Evolutionary conservation across 64 coral and sea anemone genomes (phyloP).

Genomic region (Dendronephthya gigantea): DNA sequence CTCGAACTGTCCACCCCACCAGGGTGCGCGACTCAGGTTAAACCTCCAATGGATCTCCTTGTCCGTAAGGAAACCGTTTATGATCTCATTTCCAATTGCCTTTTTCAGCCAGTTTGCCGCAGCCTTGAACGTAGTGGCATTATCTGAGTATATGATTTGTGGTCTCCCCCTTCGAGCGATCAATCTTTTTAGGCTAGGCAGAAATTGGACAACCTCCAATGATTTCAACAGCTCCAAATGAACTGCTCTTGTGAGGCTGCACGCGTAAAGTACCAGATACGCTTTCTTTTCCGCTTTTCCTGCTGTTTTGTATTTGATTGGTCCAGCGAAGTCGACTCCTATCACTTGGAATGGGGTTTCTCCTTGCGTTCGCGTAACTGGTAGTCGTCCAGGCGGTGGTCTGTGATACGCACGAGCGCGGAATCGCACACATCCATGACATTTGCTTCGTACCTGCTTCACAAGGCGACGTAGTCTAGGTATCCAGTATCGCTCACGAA

Average conservation of each 20-base stretch:
- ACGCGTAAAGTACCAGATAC: conserved; percentile 33
- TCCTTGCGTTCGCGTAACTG: not conserved
- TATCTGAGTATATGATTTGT: not conserved
- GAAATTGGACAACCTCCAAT: conserved; percentile 27
- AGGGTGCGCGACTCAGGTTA: conserved; percentile 19
- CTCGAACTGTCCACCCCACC: conserved; percentile 26
- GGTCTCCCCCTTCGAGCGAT: conserved; percentile 19
- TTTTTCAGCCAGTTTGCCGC: not conserved
- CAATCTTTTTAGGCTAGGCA: not conserved
- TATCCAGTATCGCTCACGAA: conserved; percentile 33
- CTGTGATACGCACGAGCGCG: conserved; percentile 4
- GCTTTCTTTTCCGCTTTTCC: conserved; percentile 19
- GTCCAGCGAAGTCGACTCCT: conserved; percentile 29
- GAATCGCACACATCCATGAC: conserved; percentile 29
- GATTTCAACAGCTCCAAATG: conserved; percentile 19
- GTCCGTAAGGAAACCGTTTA: not conserved
- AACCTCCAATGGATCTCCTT: conserved; percentile 14
- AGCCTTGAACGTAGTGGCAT: not conserved
- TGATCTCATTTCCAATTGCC: not conserved
- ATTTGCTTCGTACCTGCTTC: not conserved
- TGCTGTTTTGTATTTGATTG: not conserved
- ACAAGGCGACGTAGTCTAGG: conserved; percentile 8
- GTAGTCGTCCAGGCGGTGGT: conserved; percentile 12
- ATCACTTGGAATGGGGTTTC: conserved; percentile 19
- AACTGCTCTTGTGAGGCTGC: conserved; percentile 28